Evolutionary conservation across 2,797 vertebrate genomes (phyloP).

Genomic region (Harpagifer antarcticus): DNA sequence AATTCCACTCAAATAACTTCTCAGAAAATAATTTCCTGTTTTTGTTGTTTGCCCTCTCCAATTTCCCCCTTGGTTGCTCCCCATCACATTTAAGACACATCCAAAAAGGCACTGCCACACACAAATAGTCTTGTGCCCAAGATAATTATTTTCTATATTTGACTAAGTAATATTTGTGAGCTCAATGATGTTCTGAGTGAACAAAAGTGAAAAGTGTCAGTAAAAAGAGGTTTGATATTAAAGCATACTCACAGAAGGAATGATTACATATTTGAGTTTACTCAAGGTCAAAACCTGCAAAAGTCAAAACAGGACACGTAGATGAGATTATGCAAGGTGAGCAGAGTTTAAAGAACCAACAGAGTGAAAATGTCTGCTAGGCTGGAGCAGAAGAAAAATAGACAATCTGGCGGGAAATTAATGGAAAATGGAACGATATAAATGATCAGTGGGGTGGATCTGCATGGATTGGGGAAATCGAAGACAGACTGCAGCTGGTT

Average conservation of each 20-base stretch:
- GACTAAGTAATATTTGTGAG: conserved; percentile 63
- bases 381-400: neutral
- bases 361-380: neutral
- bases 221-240: conserved; percentile 11
- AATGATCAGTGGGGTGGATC: neutral
- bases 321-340: neutral
- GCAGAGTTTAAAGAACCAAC: neutral
- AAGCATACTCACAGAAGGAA: neutral
- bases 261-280: neutral
- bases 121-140: conserved; percentile 57
- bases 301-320: conserved; percentile 7
- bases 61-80: conserved; percentile 78
- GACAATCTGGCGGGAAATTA: neutral
- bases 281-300: neutral
- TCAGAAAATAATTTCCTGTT: conserved; percentile 73
- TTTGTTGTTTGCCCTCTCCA: conserved; percentile 75
- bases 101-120: conserved; percentile 52
- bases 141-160: conserved; percentile 76
- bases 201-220: conserved; percentile 20
- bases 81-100: conserved; percentile 64
- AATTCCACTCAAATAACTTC: conserved; percentile 75
- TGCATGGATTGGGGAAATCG: neutral
- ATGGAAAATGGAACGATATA: neutral
- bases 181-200: conserved; percentile 46
- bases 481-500: neutral